Evolutionary conservation across 64 coral and sea anemone genomes (phyloP).

Genomic region (Montipora efflorescens): DNA sequence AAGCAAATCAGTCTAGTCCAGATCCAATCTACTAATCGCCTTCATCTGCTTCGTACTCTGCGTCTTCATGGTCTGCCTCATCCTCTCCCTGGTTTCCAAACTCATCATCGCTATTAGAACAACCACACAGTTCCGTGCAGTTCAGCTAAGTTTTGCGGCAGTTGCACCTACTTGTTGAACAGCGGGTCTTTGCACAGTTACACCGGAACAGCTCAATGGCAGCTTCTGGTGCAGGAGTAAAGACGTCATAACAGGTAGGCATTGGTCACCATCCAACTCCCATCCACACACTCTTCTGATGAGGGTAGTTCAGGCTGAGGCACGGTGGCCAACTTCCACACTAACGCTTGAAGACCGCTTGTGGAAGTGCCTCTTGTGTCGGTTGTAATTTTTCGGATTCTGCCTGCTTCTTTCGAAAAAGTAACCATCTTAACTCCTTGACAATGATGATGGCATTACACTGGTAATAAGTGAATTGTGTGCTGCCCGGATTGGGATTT

Average conservation of each 20-base stretch:
- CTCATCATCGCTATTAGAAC: neutral
- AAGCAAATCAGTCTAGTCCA: too few relatives aligned
- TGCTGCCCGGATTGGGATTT: too few relatives aligned
- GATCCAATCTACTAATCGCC: too few relatives aligned
- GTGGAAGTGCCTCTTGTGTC: neutral
- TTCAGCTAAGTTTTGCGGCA: slow-evolving; percentile 9
- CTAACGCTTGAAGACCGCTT: neutral
- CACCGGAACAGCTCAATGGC: slow-evolving; percentile 11
- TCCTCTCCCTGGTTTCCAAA: neutral
- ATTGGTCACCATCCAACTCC: too few relatives aligned
- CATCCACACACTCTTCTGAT: too few relatives aligned
- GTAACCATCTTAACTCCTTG: slow-evolving; percentile 17
- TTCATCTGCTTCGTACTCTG: neutral
- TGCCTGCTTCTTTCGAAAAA: neutral
- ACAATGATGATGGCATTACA: neutral
- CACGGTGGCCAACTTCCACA: slow-evolving; percentile 29
- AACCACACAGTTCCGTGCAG: slow-evolving; percentile 1
- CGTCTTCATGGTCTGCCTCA: neutral
- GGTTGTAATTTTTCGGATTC: slow-evolving; percentile 22
- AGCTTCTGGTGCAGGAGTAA: slow-evolving; percentile 22
- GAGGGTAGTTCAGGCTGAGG: slow-evolving; percentile 5
- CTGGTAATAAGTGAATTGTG: too few relatives aligned
- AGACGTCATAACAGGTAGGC: too few relatives aligned
- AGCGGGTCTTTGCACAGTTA: neutral
- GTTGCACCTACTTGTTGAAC: slow-evolving; percentile 5